Evolutionary conservation across 2,888 invertebrate genomes (phyloP), one percentile per base, ranked within the genome.

Genomic region (Patella caerulea): DNA sequence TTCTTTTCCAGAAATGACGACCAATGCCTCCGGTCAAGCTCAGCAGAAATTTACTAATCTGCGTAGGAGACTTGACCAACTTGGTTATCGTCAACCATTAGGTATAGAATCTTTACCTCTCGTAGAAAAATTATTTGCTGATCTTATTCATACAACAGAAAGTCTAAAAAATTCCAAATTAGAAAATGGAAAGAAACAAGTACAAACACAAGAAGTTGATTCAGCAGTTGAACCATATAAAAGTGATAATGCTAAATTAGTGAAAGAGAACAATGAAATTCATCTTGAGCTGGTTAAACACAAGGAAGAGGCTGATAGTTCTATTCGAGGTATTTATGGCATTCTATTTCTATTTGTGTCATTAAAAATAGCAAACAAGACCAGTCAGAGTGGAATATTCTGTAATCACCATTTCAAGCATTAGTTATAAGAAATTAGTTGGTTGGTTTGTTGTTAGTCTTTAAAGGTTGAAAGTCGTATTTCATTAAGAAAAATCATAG

Each of bases 111-210:
- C 95, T 71, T 93, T 97, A 69, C 95, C 96, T 59, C 92, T 98
- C 82, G 96, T 97, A 83, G 95, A 96, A 92, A 94, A 94, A 88
- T 91, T 98, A 79, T 92, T 97, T 76, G 94, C 95, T 71, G 97
- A 98, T 92, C 93, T 97, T 79, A 93, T 97, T 80, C 95, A 96
- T 90, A 97, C 97, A 12, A 97, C 96, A n/a, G 95, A 95, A 84
- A 96, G 95, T 88, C 93, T 97, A 76, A 95, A 96, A 88, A 95
- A 96, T 92, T 95, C 96, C 82, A 97, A 97, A 93, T 93, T 94
- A 54, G 84, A 88, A 59, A 78, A 86, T 54, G 84, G 86, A 14
- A 85, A 87, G 75, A 86, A 84, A 76, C 83, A 86, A 45, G 80
- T 78, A 73, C 73, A 75, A 74, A 78, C 80, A 9, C 82, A 82